Evolutionary conservation across 2,113 vertebrate genomes (phyloP), one percentile per base, ranked within the genome.

Genomic region (Cyanoliseus patagonus): DNA sequence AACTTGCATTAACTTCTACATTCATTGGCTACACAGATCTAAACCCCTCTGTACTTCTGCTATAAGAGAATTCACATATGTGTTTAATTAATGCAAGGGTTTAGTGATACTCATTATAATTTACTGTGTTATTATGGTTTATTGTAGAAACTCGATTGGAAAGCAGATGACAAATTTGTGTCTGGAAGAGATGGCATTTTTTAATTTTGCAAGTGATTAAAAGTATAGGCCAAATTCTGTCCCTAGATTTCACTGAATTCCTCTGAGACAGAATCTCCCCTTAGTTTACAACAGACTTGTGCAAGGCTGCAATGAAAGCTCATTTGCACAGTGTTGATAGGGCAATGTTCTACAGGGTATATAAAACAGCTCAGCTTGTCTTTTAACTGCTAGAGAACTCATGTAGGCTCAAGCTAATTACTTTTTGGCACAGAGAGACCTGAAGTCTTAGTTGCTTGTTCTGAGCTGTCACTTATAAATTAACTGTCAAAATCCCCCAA

Each of bases 351-450:
- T 95, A 70, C 64, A 75, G 76, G 44, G 83, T 72, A n/a, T 64
- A 90, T 78, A 72, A 93, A 83, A 53, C 37, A 75, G 23, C 61
- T 90, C 83, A 81, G 35, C 55, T 92, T 81, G 83, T 90, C 64
- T 88, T 94, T 94, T 75, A 86, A 66, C 42, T 75, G 77, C 66
- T 68, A 72, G 39, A 0, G 3, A 84, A 78, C 35, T 90, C 62
- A 24, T 41, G 73, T 87, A 87, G 73, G 23, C 75, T 92, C 37
- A 86, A 82, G 52, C n/a, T 93, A 97, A 97, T 96, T 96, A 84
- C 83, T 93, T 91, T 53, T 73, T 91, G 80, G 57, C 52, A 33
- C 80, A 63, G 80, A 66, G 83, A 95, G 73, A 91, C 83, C 69
- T 69, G 37, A 78, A 84, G 13, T 68, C 37, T 70, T 81, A 86